A percentile compares a stretch with the other conserved stretches of the same genome.
Conservation (phyloP, 2,113 vertebrate genomes). For the Cichladusa arquata region DNA sequence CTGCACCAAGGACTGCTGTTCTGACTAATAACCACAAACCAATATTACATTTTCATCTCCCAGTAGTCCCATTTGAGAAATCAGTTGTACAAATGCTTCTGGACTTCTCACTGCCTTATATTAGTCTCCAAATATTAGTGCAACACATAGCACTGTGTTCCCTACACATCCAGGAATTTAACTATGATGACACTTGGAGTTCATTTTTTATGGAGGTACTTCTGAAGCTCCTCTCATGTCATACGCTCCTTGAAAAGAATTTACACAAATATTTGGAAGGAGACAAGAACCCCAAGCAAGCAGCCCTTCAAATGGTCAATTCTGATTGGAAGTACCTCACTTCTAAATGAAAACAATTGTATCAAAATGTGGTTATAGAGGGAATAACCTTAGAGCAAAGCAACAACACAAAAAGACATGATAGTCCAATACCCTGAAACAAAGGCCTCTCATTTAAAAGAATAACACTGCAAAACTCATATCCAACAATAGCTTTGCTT, state of each 20-base stretch:
- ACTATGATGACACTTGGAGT: background rate
- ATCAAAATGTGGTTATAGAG: background rate
- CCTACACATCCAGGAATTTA: background rate
- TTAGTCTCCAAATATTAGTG: background rate
- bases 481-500: background rate
- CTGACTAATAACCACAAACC: background rate
- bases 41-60: background rate
- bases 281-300: background rate
- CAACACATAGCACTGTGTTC: background rate
- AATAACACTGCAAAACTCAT: background rate
- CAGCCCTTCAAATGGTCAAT: background rate
- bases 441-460: background rate
- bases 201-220: background rate
- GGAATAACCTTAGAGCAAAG: background rate
- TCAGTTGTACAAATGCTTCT: background rate
- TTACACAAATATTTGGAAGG: background rate
- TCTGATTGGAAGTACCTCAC: background rate
- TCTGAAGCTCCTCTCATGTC: background rate
- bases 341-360: background rate
- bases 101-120: background rate
- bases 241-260: background rate
- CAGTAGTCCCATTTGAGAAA: background rate
- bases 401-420: background rate
- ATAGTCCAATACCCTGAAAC: background rate
- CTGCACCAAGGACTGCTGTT: background rate